A percentile compares a stretch with the other conserved stretches of the same genome.
These are phyloP conservation scores for Ceraclea dissimilis DNA, from an alignment of 2,888 invertebrate genomes.

Conservation along the genomic window DNA sequence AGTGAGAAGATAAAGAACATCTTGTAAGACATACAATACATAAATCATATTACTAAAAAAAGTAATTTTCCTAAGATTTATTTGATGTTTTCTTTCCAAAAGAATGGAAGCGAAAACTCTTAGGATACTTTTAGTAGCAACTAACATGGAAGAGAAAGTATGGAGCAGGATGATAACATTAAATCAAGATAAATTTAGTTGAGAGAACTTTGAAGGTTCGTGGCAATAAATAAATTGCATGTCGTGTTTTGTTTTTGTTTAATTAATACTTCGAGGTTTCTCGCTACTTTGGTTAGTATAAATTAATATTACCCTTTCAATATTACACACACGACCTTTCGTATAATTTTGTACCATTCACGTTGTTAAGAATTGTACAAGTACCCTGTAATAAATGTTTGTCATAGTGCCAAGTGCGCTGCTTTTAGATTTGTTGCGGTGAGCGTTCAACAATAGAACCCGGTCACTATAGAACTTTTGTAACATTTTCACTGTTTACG, in stretches of 20 bases:
- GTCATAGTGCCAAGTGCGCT: no score
- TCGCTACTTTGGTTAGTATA: not conserved
- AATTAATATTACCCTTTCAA: not conserved
- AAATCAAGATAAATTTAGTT: not conserved
- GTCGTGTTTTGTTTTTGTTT: not conserved
- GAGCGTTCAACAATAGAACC: no score
- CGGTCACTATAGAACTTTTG: no score
- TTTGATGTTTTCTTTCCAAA: not conserved
- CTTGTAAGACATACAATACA: not conserved
- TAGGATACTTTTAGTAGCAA: not conserved
- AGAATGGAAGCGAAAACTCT: not conserved
- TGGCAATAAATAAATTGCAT: not conserved
- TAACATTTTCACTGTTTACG: no score
- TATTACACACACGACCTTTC: no score
- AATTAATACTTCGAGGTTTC: not conserved
- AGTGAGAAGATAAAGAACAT: no score
- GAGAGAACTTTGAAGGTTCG: not conserved
- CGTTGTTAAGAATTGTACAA: no score
- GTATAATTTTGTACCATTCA: no score
- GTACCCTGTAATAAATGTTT: no score
- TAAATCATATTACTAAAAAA: not conserved
- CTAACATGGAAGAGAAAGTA: not conserved
- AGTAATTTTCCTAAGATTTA: not conserved
- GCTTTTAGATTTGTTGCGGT: no score
- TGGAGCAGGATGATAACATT: not conserved